phyloP scores from a whole-genome alignment of 2,797 vertebrate genomes.

The Melanotaenia boesemani region DNA sequence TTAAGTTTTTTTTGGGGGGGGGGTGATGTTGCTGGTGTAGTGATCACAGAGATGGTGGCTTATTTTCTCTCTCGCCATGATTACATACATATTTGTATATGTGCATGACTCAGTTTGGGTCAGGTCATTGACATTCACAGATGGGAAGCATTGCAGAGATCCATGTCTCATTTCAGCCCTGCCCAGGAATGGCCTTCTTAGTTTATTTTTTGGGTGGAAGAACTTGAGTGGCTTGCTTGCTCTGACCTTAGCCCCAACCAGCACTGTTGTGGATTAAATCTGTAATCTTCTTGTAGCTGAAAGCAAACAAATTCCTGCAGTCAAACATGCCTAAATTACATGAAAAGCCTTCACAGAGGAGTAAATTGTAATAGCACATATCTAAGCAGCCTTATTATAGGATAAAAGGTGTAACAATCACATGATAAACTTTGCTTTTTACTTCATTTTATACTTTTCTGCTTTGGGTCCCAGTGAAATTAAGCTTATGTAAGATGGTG shows the following conservation, averaged over 20 bases:
- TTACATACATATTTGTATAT: too few species aligned
- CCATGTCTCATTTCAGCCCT: background rate
- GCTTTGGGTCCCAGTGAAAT: slow-evolving; percentile 2
- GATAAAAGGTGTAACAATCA: background rate
- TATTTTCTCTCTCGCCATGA: too few species aligned
- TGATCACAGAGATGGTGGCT: background rate
- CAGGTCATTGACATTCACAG: background rate
- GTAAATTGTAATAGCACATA: background rate
- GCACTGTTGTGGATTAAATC: background rate
- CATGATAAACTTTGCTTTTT: background rate
- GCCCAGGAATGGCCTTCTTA: background rate
- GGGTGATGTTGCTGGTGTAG: background rate
- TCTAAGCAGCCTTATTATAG: background rate
- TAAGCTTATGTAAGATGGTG: slow-evolving; percentile 33
- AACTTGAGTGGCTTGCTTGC: background rate
- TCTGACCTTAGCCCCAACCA: background rate
- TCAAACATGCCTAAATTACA: background rate
- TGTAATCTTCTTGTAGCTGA: background rate
- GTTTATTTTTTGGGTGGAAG: background rate
- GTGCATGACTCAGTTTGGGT: background rate
- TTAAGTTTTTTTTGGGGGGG: too few species aligned
- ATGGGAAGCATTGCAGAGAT: background rate
- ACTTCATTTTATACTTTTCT: slow-evolving; percentile 5
- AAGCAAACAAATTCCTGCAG: slow-evolving; percentile 1
- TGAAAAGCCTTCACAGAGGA: background rate